Evolutionary conservation across 2,797 vertebrate species (phyloP).

Genomic region (Peromyscus attwateri): DNA sequence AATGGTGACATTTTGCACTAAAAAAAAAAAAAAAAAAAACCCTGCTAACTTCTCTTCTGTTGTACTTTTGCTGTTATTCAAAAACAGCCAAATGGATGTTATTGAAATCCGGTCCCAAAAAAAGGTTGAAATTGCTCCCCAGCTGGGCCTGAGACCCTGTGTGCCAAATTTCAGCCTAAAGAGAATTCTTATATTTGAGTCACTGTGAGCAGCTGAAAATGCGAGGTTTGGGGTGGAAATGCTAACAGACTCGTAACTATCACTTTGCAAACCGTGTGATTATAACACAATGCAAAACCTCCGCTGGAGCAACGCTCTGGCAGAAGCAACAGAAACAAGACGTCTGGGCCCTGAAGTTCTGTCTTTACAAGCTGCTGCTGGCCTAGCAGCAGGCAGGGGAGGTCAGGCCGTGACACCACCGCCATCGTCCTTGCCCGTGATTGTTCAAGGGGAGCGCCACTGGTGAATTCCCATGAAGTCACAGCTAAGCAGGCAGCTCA

Average conservation of each 20-base stretch:
- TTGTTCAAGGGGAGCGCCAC: constrained; percentile 18
- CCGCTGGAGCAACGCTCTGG: constrained; percentile 83
- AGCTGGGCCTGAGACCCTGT: constrained; percentile 77
- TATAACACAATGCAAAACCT: constrained; percentile 82
- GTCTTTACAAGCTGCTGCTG: constrained; percentile 64
- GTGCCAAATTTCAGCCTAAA: constrained; percentile 81
- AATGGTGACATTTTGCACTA: constrained; percentile 81
- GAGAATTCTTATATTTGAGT: constrained; percentile 72
- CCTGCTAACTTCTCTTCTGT: constrained; percentile 83
- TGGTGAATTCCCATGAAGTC: constrained; percentile 51
- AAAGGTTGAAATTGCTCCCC: constrained; percentile 77
- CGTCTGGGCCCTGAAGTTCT: constrained; percentile 75
- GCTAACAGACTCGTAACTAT: constrained; percentile 82
- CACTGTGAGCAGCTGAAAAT: constrained; percentile 65
- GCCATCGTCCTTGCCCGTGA: background rate
- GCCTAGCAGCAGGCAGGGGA: constrained; percentile 70
- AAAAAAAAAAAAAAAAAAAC: background rate
- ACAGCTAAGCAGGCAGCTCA: constrained; percentile 24
- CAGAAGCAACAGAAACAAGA: constrained; percentile 79
- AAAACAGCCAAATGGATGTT: constrained; percentile 86
- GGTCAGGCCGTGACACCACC: constrained; percentile 5
- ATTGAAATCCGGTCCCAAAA: constrained; percentile 82
- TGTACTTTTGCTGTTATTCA: constrained; percentile 83
- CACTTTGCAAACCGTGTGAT: constrained; percentile 83
- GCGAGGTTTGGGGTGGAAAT: constrained; percentile 72